Conservation (phyloP, 2,888 invertebrate species). For the Peribatodes rhomboidaria region DNA sequence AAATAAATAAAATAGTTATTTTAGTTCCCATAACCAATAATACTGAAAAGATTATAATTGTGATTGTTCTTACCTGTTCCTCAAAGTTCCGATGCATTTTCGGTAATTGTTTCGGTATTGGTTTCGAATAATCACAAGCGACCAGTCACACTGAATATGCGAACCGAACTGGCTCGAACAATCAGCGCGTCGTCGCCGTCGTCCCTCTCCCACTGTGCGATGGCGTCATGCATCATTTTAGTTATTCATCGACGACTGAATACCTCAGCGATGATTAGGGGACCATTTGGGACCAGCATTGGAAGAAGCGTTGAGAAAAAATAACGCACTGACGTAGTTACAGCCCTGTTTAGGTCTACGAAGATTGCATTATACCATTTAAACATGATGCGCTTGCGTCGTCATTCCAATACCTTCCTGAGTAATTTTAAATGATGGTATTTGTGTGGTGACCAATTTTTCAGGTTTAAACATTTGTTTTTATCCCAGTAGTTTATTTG, state of each 20-base stretch:
- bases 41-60: no score
- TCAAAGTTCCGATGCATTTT: neutral
- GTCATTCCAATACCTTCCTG: neutral
- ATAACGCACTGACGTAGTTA: constrained; percentile 35
- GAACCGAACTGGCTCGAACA: constrained; percentile 59
- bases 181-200: neutral
- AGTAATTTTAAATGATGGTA: neutral
- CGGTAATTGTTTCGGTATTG: neutral
- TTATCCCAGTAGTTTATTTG: no score
- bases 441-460: constrained; percentile 1
- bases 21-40: neutral
- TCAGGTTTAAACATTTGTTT: no score
- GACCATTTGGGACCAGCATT: constrained; percentile 57
- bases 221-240: constrained; percentile 49
- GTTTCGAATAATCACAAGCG: constrained; percentile 29
- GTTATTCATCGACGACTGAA: constrained; percentile 53
- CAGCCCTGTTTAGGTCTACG: neutral
- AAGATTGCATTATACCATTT: neutral
- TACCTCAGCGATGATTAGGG: constrained; percentile 51
- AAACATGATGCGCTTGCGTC: neutral
- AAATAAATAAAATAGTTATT: no score
- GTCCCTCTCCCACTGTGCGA: constrained; percentile 48
- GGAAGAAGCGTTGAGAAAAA: constrained; percentile 50
- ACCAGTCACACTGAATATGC: constrained; percentile 52
- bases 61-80: neutral